These are phyloP conservation scores for Engystomops pustulosus DNA, from an alignment of 2,113 vertebrate species.

Conservation along the genomic window DNA sequence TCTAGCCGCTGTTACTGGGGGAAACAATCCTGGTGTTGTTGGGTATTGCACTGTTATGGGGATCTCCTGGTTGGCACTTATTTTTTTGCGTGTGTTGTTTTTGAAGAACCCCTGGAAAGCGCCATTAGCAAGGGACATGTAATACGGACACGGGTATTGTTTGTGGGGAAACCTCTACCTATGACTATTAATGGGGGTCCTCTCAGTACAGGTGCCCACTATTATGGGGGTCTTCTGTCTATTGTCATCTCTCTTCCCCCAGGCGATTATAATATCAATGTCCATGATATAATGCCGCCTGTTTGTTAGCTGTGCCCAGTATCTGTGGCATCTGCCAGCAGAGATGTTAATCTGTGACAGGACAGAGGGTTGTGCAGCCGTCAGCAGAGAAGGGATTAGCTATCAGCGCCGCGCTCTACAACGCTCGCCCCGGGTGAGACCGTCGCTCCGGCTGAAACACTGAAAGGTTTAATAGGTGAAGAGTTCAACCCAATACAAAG, in stretches of 20 bases:
- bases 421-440: not conserved
- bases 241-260: too few relatives aligned
- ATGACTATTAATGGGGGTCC: not conserved
- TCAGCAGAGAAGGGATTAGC: constrained; percentile 44
- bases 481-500: not conserved
- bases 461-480: not conserved
- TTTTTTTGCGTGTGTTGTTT: too few relatives aligned
- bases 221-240: not conserved
- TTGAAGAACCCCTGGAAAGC: not conserved
- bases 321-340: constrained; percentile 10
- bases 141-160: too few relatives aligned
- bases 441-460: not conserved
- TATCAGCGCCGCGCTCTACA: not conserved
- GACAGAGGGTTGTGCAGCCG: constrained; percentile 7
- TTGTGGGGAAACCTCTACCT: not conserved
- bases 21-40: too few relatives aligned
- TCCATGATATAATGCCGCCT: not conserved
- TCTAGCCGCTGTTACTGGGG: too few relatives aligned
- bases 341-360: constrained; percentile 29
- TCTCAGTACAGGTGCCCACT: not conserved
- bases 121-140: too few relatives aligned
- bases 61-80: too few relatives aligned
- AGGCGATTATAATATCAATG: not conserved
- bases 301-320: not conserved
- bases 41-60: too few relatives aligned